Evolutionary conservation across 2,888 invertebrate genomes (phyloP).

Genomic region (Xylophagus ater): DNA sequence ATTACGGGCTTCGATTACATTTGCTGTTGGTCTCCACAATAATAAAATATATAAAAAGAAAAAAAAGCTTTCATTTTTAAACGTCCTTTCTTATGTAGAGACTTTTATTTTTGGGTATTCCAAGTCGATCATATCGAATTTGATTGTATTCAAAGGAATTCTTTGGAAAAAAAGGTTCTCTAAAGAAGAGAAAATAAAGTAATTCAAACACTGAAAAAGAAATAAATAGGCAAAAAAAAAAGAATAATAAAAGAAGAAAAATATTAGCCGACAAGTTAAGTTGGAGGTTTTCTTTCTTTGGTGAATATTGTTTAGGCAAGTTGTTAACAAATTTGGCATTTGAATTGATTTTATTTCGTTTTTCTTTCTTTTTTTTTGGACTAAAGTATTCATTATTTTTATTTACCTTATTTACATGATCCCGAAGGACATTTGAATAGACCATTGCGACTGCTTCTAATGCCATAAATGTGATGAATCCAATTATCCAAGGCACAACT

Average conservation of each 20-base stretch:
- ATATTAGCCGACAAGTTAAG: not conserved
- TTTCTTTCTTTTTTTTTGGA: not conserved
- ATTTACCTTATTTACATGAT: conserved; percentile 69
- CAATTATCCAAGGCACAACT: conserved; percentile 68
- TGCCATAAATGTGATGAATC: conserved; percentile 69
- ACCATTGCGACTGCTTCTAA: conserved; percentile 71
- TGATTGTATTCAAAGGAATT: conserved; percentile 5
- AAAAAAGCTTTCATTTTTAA: too few relatives aligned
- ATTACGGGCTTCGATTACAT: too few relatives aligned
- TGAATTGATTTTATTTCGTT: not conserved
- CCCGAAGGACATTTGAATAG: conserved; percentile 68
- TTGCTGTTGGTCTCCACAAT: too few relatives aligned
- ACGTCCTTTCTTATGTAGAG: conserved; percentile 3
- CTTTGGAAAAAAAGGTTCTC: too few relatives aligned
- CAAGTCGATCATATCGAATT: too few relatives aligned
- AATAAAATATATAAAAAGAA: too few relatives aligned
- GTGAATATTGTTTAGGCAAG: too few relatives aligned
- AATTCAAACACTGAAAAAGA: too few relatives aligned
- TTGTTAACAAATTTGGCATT: not conserved
- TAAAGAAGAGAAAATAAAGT: too few relatives aligned
- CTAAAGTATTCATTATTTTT: too few relatives aligned
- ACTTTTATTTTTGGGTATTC: too few relatives aligned
- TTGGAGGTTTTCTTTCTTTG: too few relatives aligned
- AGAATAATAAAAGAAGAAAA: not conserved
- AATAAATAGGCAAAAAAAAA: conserved; percentile 1